Evolutionary conservation across 2,797 vertebrate species (phyloP).

Genomic region (Syngnathus acus): DNA sequence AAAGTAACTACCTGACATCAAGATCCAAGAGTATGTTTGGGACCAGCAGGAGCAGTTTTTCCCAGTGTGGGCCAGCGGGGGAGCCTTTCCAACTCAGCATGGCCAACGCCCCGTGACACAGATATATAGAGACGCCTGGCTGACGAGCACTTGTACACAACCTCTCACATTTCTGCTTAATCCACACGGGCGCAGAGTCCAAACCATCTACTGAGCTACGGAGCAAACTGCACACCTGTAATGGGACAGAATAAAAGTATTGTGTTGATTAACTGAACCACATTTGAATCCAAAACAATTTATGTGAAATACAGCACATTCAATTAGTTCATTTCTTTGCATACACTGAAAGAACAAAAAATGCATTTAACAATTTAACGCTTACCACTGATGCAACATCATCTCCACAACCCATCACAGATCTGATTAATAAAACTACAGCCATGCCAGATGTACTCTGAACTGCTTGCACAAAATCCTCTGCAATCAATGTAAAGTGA

Average conservation of each 20-base stretch:
- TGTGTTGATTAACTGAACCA: background rate
- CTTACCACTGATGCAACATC: slow-evolving; percentile 78
- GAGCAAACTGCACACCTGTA: slow-evolving; percentile 77
- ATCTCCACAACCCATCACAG: slow-evolving; percentile 73
- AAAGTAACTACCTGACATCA: slow-evolving; percentile 72
- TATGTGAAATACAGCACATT: background rate
- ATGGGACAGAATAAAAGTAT: background rate
- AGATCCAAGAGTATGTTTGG: slow-evolving; percentile 74
- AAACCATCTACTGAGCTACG: slow-evolving; percentile 37
- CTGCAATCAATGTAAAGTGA: slow-evolving; percentile 47
- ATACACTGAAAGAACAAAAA: background rate
- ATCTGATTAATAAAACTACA: slow-evolving; percentile 75
- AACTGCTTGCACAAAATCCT: slow-evolving; percentile 81
- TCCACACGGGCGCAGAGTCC: slow-evolving; percentile 68
- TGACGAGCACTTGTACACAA: slow-evolving; percentile 63
- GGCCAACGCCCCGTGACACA: slow-evolving; percentile 87
- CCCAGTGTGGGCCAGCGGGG: slow-evolving; percentile 65
- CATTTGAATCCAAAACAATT: background rate
- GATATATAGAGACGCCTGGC: slow-evolving; percentile 69
- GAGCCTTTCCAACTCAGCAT: slow-evolving; percentile 84
- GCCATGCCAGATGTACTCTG: slow-evolving; percentile 89
- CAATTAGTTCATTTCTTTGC: background rate
- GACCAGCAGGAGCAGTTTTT: slow-evolving; percentile 76
- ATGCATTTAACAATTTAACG: slow-evolving; percentile 5
- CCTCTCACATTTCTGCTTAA: slow-evolving; percentile 63